A percentile compares a stretch with the other conserved stretches of the same genome.
These are phyloP conservation scores for Ganaspis brasiliensis DNA, from an alignment of 2,888 invertebrate genomes.

Conservation along the genomic window DNA sequence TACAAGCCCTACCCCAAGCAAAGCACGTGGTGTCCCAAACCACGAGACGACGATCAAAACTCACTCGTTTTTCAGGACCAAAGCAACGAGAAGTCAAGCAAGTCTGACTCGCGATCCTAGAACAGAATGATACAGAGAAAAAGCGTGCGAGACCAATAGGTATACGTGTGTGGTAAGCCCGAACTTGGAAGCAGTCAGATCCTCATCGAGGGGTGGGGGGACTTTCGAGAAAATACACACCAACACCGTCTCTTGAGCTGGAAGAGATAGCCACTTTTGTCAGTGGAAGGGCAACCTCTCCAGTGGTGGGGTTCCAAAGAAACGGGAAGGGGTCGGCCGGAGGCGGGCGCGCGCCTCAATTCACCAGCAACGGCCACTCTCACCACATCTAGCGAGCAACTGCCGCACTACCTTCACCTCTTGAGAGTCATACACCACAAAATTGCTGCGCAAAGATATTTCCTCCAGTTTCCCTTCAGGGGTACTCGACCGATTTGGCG, in stretches of 20 bases:
- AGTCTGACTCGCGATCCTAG: constrained; percentile 53
- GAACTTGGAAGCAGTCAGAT: constrained; percentile 66
- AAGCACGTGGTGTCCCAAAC: constrained; percentile 32
- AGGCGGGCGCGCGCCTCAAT: constrained; percentile 79
- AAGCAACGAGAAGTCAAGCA: neutral
- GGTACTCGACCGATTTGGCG: constrained; percentile 11
- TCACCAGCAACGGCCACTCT: constrained; percentile 75
- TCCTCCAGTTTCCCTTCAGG: constrained; percentile 25
- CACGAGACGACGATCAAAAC: constrained; percentile 8
- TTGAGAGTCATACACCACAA: constrained; percentile 13
- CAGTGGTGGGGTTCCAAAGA: constrained; percentile 66
- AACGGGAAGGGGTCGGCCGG: constrained; percentile 73
- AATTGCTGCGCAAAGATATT: constrained; percentile 20
- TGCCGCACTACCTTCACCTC: constrained; percentile 68
- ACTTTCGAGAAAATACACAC: constrained; percentile 60
- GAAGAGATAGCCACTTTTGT: constrained; percentile 75
- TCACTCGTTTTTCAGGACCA: neutral
- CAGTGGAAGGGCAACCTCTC: constrained; percentile 62
- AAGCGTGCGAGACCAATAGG: constrained; percentile 57
- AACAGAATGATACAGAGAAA: constrained; percentile 56
- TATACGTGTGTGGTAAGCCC: constrained; percentile 47
- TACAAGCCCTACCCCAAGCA: neutral
- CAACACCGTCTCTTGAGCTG: constrained; percentile 69
- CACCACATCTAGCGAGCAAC: constrained; percentile 78
- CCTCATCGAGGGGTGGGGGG: constrained; percentile 64